Evolutionary conservation across 2,113 vertebrate genomes (phyloP).

Genomic region (Pedetes capensis): DNA sequence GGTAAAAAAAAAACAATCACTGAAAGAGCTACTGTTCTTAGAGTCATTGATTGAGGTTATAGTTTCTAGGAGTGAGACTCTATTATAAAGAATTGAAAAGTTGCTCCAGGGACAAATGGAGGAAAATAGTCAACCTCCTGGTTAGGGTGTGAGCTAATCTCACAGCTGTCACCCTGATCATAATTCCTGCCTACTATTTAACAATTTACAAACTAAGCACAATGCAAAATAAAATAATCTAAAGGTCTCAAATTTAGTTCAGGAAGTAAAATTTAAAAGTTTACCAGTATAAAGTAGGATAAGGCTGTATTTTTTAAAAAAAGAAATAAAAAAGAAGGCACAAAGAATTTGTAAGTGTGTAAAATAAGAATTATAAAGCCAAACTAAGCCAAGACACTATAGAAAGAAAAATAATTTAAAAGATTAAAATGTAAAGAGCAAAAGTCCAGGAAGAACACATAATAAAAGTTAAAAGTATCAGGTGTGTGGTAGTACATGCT

Average conservation of each 20-base stretch:
- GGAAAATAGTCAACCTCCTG: conserved; percentile 16
- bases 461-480: no score
- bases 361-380: not conserved
- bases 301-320: not conserved
- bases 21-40: not conserved
- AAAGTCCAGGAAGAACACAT: not conserved
- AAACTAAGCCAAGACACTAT: not conserved
- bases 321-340: not conserved
- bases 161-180: conserved; percentile 46
- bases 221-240: conserved; percentile 27
- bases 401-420: conserved; percentile 38
- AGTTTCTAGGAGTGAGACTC: conserved; percentile 21
- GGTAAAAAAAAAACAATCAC: not conserved
- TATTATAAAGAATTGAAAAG: not conserved
- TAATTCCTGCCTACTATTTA: conserved; percentile 61
- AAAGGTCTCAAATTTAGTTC: not conserved
- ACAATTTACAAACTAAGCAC: conserved; percentile 63
- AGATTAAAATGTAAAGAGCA: not conserved
- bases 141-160: conserved; percentile 10
- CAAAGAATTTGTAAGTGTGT: not conserved
- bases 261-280: not conserved
- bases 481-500: no score
- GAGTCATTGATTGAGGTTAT: not conserved
- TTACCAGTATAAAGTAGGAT: not conserved
- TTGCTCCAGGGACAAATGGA: conserved; percentile 26